phyloP scores from a whole-genome alignment of 2,888 invertebrate species.

The Scaptomyza reducta region DNA sequence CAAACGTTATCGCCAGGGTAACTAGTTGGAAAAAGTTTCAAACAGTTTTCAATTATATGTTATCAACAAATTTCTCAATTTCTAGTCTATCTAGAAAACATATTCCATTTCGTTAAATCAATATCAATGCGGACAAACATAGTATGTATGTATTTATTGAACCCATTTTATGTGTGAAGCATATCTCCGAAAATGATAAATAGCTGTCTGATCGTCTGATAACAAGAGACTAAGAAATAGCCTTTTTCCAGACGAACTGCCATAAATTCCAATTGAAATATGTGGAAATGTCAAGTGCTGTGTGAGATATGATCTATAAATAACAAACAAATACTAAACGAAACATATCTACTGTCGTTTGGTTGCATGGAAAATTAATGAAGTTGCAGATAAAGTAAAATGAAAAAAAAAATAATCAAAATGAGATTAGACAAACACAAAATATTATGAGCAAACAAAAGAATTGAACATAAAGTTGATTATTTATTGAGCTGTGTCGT shows the following conservation, averaged over 20 bases:
- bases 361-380: slow-evolving; percentile 3
- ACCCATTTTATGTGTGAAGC: slow-evolving; percentile 27
- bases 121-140: background rate
- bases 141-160: slow-evolving; percentile 29
- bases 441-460: slow-evolving; percentile 5
- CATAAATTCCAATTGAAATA: slow-evolving; percentile 31
- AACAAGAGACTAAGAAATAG: slow-evolving; percentile 3
- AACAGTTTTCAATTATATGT: no score
- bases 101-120: slow-evolving; percentile 5
- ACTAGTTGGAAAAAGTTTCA: background rate
- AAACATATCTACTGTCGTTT: background rate
- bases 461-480: slow-evolving; percentile 1
- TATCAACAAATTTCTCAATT: background rate
- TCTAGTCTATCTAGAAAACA: background rate
- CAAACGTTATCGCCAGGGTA: background rate
- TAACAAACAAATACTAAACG: background rate
- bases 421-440: slow-evolving; percentile 9
- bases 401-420: background rate
- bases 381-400: slow-evolving; percentile 25
- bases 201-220: slow-evolving; percentile 23
- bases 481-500: slow-evolving; percentile 1
- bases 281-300: slow-evolving; percentile 30
- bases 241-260: slow-evolving; percentile 18
- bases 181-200: slow-evolving; percentile 23
- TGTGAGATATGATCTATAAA: slow-evolving; percentile 33